Evolutionary conservation across 2,888 invertebrate species (phyloP).

Genomic region (Xanthorhoe spadicearia): DNA sequence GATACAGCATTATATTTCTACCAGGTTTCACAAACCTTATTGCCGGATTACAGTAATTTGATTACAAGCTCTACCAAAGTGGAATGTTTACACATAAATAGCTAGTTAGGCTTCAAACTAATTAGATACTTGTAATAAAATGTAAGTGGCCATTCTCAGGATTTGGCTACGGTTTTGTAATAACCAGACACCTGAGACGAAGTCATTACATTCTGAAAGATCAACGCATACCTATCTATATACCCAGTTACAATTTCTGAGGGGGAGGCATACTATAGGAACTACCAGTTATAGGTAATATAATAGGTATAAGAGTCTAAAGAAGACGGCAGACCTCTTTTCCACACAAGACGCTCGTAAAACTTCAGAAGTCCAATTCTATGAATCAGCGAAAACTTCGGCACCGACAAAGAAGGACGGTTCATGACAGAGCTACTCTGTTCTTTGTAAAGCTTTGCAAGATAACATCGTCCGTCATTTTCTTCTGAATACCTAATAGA

Average conservation of each 20-base stretch:
- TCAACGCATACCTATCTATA: no score
- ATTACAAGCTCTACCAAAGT: slow-evolving; percentile 14
- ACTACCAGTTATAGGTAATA: no score
- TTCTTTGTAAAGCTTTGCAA: slow-evolving; percentile 47
- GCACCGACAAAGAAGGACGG: slow-evolving; percentile 41
- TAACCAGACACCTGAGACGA: slow-evolving; percentile 8
- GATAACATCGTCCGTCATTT: slow-evolving; percentile 57
- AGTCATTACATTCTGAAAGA: background rate
- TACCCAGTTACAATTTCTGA: no score
- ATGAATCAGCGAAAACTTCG: slow-evolving; percentile 47
- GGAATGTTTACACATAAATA: slow-evolving; percentile 16
- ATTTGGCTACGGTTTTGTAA: slow-evolving; percentile 15
- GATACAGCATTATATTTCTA: no score
- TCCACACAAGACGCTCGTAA: slow-evolving; percentile 35
- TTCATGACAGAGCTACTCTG: slow-evolving; percentile 47
- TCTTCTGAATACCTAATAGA: slow-evolving; percentile 51
- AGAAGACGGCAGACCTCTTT: slow-evolving; percentile 19
- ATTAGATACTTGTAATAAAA: slow-evolving; percentile 28
- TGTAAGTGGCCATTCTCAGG: slow-evolving; percentile 26
- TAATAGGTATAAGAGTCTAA: background rate
- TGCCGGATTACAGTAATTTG: slow-evolving; percentile 13
- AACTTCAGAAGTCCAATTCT: slow-evolving; percentile 42
- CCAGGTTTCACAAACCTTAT: background rate
- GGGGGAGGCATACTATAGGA: no score
- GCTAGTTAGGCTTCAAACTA: slow-evolving; percentile 20